Evolutionary conservation across 2,888 invertebrate genomes (phyloP).

Genomic region (Spatulosminthurus flaviceps): DNA sequence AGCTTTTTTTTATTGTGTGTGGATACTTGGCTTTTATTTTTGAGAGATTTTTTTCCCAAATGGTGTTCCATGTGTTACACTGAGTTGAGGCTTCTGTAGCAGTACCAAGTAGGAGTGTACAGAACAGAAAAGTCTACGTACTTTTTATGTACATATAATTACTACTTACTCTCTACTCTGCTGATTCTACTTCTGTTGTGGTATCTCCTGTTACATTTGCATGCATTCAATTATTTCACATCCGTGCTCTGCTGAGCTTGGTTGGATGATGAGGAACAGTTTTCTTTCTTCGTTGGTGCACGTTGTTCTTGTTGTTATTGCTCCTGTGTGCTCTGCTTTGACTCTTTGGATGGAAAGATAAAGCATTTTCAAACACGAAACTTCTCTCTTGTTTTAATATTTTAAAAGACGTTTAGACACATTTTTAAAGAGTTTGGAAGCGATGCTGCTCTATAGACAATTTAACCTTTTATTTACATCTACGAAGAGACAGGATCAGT

Average conservation of each 20-base stretch:
- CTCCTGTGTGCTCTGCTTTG: slow-evolving; percentile 27
- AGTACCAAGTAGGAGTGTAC: no score
- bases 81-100: no score
- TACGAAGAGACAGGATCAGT: no score
- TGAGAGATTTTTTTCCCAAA: no score
- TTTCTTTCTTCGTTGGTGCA: slow-evolving; percentile 31
- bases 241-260: slow-evolving; percentile 51
- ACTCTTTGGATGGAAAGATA: not conserved
- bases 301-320: slow-evolving; percentile 16
- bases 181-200: not conserved
- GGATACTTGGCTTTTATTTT: not conserved
- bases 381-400: not conserved
- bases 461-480: no score
- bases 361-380: no score
- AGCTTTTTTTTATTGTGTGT: not conserved
- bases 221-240: slow-evolving; percentile 50
- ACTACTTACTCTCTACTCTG: slow-evolving; percentile 20
- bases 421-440: no score
- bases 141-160: slow-evolving; percentile 23
- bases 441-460: no score
- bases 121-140: no score
- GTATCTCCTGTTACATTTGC: slow-evolving; percentile 50
- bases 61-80: no score
- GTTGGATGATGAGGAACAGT: slow-evolving; percentile 45
- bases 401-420: not conserved